Evolutionary conservation across 2,797 vertebrate species (phyloP).

Genomic region (Tokudaia muenninki): DNA sequence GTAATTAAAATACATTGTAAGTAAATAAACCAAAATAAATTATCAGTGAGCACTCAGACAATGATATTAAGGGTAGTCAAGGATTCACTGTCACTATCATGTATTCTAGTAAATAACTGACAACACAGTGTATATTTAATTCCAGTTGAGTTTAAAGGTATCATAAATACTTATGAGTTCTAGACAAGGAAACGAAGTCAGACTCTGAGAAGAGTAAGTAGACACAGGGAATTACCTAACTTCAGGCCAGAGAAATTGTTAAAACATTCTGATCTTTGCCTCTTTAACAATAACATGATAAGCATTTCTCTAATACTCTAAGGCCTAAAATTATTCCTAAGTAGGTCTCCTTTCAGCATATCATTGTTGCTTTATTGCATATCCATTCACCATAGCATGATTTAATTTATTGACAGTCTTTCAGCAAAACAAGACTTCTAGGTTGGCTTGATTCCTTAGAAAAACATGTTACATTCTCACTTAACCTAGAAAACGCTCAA

Average conservation of each 20-base stretch:
- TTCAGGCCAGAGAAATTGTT: not conserved
- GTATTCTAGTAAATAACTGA: not conserved
- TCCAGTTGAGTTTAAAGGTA: not conserved
- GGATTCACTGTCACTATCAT: not conserved
- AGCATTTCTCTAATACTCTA: not conserved
- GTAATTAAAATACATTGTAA: not conserved
- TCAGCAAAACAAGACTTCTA: not conserved
- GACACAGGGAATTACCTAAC: not conserved
- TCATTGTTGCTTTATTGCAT: not conserved
- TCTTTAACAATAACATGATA: constrained; percentile 9
- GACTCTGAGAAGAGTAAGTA: not conserved
- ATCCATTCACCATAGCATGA: not conserved
- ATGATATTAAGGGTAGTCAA: not conserved
- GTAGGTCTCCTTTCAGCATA: not conserved
- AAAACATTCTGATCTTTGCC: not conserved
- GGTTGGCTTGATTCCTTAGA: not conserved
- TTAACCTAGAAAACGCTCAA: not conserved
- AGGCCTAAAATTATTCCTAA: not conserved
- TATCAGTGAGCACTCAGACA: not conserved
- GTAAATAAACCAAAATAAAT: not conserved
- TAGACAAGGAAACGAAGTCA: not conserved
- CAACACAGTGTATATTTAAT: not conserved
- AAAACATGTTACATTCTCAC: constrained; percentile 7
- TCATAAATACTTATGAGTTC: not conserved
- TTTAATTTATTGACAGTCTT: not conserved